Evolutionary conservation across 2,797 vertebrate species (phyloP), one percentile per base, ranked within the genome.

Genomic region (Triplophysa yarkandensis): DNA sequence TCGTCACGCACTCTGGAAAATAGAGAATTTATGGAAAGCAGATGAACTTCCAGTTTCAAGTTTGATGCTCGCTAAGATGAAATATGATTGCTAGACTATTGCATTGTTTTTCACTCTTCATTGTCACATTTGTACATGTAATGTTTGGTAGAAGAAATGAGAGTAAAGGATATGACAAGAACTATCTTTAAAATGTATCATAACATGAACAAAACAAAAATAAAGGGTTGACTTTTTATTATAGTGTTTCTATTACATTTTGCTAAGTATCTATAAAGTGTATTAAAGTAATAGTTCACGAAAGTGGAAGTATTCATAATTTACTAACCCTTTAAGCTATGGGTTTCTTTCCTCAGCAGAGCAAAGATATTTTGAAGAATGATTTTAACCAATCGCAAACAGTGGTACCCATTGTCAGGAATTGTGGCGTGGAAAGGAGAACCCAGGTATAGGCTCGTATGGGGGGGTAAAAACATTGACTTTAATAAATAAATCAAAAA

Each of bases 11-110:
- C 52, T 0, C 52, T 16, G 67, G 72, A 60, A 75, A 67, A 67
- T 50, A 67, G 64, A 60, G 64, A 43, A 75, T 60, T 68, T 75
- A 46, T 68, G 64, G 41, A 67, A 58, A 67, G 64, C 54, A 54
- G 52, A 32, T 48, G 25, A 9, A 36, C 39, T 55, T 55, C 48
- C 27, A 44, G 71, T 32, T 63, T 39, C 28, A 72, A 63, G n/a
- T 72, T 63, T 52, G 58, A 57, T 50, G 34, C 64, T 65, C 44
- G 16, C 50, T 55, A 34, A 23, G 50, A 39, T 44, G 36, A 65
- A 64, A 44, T 25, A 55, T 25, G 34, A 74, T 57, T 43, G 41
- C n/a, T 39, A 62, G 46, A 71, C 30, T 43, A 32, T 62, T 54
- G 46, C 48, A 54, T 73, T 55, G 61, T 55, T 41, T 65, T 55